Evolutionary conservation across 2,797 vertebrate genomes (phyloP).

Genomic region (Hyperoplus immaculatus): DNA sequence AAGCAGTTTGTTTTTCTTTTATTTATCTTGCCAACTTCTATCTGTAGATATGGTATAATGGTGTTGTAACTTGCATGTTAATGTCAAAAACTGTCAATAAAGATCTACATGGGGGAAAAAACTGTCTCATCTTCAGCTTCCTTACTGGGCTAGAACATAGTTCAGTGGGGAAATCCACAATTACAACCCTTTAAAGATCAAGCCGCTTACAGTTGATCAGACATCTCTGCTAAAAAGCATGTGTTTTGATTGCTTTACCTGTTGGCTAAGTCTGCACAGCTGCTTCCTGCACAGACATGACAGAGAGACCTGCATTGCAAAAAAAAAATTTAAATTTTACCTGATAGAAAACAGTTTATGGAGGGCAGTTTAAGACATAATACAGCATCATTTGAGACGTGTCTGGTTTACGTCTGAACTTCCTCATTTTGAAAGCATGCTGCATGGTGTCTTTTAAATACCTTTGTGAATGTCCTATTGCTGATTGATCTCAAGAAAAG

Average conservation of each 20-base stretch:
- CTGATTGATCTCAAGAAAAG: not conserved
- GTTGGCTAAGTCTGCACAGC: not conserved
- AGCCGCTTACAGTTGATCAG: not conserved
- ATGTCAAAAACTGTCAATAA: too few relatives aligned
- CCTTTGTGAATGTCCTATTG: not conserved
- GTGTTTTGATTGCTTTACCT: not conserved
- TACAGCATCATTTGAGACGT: not conserved
- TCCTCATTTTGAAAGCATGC: not conserved
- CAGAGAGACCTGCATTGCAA: not conserved
- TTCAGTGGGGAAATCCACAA: not conserved
- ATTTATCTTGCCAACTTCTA: too few relatives aligned
- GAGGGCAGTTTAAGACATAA: too few relatives aligned
- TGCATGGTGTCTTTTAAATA: not conserved
- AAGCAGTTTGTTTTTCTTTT: too few relatives aligned
- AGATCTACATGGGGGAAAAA: not conserved
- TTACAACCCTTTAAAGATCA: not conserved
- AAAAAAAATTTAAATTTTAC: not conserved
- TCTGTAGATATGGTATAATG: too few relatives aligned
- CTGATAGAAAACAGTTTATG: not conserved
- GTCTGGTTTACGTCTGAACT: not conserved
- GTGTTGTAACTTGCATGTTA: too few relatives aligned
- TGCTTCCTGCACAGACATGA: slow-evolving; percentile 10
- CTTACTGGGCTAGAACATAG: not conserved
- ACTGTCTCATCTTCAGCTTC: not conserved
- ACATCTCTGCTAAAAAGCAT: not conserved